Percentiles rank a stretch among this genome's conserved stretches.
Conservation (phyloP, 2,888 invertebrate genomes). For the Agrochola macilenta region DNA sequence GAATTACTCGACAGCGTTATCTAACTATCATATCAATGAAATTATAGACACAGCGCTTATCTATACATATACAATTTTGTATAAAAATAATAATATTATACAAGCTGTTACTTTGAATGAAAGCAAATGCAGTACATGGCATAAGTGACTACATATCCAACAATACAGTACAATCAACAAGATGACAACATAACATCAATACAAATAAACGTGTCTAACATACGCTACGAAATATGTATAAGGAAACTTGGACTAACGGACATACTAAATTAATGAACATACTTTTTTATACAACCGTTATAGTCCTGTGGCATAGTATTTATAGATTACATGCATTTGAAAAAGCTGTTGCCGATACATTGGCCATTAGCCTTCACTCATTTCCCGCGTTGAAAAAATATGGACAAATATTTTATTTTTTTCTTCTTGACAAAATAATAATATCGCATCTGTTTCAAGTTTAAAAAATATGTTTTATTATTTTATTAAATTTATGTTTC, state of each 20-base stretch:
- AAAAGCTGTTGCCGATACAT: slow-evolving; percentile 14
- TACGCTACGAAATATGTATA: slow-evolving; percentile 63
- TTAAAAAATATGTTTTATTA: slow-evolving; percentile 41
- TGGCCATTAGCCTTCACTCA: neutral
- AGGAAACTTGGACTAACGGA: slow-evolving; percentile 68
- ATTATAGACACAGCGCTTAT: slow-evolving; percentile 77
- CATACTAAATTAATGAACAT: slow-evolving; percentile 56
- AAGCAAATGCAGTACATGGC: slow-evolving; percentile 66
- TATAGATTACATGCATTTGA: slow-evolving; percentile 18
- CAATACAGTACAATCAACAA: slow-evolving; percentile 66
- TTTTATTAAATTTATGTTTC: slow-evolving; percentile 8
- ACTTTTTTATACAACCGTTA: slow-evolving; percentile 20
- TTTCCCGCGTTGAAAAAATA: slow-evolving; percentile 37
- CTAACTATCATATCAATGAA: slow-evolving; percentile 69
- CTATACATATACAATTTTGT: slow-evolving; percentile 72
- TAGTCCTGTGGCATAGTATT: neutral
- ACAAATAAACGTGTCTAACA: slow-evolving; percentile 62
- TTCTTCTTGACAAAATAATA: slow-evolving; percentile 40
- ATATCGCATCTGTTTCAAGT: slow-evolving; percentile 40
- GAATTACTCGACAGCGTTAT: slow-evolving; percentile 84
- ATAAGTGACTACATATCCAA: slow-evolving; percentile 61
- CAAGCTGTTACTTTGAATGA: slow-evolving; percentile 76
- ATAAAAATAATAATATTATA: slow-evolving; percentile 77
- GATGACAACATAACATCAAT: slow-evolving; percentile 75
- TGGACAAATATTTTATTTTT: slow-evolving; percentile 17